These are phyloP conservation scores for Notarius quadriscutis DNA, from an alignment of 2,113 vertebrate species.

Conservation along the genomic window DNA sequence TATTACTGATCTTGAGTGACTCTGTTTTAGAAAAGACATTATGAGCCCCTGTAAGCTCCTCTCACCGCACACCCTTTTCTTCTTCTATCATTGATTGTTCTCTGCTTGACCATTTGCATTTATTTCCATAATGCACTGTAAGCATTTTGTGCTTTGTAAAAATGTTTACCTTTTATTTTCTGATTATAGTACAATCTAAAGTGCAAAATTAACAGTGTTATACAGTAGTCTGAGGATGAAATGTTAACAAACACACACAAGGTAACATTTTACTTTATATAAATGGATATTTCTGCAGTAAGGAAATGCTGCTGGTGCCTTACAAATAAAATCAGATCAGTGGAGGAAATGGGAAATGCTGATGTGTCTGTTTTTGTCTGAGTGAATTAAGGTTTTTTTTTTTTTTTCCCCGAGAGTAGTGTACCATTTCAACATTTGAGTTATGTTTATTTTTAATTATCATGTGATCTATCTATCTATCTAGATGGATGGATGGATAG, in stretches of 20 bases:
- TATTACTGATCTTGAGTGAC: constrained; percentile 29
- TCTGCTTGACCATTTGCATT: constrained; percentile 36
- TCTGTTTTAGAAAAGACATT: constrained; percentile 67
- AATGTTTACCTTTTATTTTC: constrained; percentile 51
- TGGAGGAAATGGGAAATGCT: constrained; percentile 25
- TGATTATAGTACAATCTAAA: constrained; percentile 67
- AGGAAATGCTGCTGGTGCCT: constrained; percentile 83
- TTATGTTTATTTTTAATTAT: constrained; percentile 5
- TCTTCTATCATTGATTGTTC: constrained; percentile 43
- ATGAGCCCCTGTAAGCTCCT: constrained; percentile 4
- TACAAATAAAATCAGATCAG: constrained; percentile 76
- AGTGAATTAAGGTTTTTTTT: background rate
- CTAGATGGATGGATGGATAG: no score
- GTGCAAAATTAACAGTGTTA: constrained; percentile 67
- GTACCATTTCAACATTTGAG: background rate
- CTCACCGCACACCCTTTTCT: constrained; percentile 42
- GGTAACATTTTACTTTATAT: constrained; percentile 64
- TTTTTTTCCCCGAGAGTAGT: background rate
- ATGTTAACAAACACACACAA: constrained; percentile 59
- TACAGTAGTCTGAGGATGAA: constrained; percentile 64
- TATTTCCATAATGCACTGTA: constrained; percentile 51
- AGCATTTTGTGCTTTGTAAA: constrained; percentile 70
- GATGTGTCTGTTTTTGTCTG: constrained; percentile 22
- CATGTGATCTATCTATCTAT: background rate
- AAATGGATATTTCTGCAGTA: constrained; percentile 79